Evolutionary conservation across 2,113 vertebrate genomes (phyloP).

Genomic region (Ailuropoda melanoleuca): DNA sequence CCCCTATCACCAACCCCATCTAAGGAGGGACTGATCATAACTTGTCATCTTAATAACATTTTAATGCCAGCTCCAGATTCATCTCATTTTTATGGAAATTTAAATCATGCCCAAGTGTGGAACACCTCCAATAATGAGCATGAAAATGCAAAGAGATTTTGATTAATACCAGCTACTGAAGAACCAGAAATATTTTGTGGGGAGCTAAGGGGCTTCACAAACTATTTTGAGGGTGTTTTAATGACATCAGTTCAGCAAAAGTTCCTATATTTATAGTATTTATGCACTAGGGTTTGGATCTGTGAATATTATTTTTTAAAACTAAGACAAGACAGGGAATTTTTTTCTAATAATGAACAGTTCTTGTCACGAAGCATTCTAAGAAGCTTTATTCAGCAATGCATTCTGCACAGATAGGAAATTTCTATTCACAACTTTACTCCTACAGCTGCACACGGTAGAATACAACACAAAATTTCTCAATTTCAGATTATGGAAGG

Average conservation of each 20-base stretch:
- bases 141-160: constrained; percentile 72
- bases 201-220: background rate
- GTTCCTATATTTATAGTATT: background rate
- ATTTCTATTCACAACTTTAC: background rate
- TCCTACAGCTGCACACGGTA: background rate
- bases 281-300: background rate
- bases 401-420: background rate
- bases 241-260: background rate
- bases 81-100: constrained; percentile 68
- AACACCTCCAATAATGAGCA: constrained; percentile 62
- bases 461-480: background rate
- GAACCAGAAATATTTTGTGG: background rate
- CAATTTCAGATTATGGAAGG: background rate
- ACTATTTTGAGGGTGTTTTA: background rate
- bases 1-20: constrained; percentile 20
- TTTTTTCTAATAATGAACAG: background rate
- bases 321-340: background rate
- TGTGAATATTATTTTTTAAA: background rate
- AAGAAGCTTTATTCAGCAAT: background rate
- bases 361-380: background rate
- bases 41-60: constrained; percentile 72
- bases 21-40: constrained; percentile 63
- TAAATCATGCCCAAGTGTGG: constrained; percentile 61
- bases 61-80: constrained; percentile 69
- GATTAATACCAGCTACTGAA: constrained; percentile 64